phyloP scores from a whole-genome alignment of 2,113 vertebrate genomes.

The Rhinogobius similis region DNA sequence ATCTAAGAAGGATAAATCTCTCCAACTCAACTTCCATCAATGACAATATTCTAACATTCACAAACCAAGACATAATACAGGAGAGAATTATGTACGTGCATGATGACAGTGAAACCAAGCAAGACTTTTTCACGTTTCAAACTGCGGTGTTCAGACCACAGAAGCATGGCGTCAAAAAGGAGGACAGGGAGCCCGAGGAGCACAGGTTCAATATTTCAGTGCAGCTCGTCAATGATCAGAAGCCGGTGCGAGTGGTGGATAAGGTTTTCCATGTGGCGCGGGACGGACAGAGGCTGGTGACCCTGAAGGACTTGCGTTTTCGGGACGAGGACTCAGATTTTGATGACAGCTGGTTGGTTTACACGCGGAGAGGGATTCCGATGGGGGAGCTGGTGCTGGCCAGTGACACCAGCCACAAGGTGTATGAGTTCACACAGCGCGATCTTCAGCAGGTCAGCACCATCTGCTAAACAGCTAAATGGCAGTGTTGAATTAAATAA shows the following conservation, averaged over 20 bases:
- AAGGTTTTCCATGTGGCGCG: slow-evolving; percentile 83
- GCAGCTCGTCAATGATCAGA: slow-evolving; percentile 86
- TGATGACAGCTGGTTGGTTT: slow-evolving; percentile 84
- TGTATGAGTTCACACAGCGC: slow-evolving; percentile 86
- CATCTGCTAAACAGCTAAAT: background rate
- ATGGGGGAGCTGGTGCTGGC: slow-evolving; percentile 84
- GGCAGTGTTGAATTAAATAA: too few relatives aligned
- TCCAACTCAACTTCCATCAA: slow-evolving; percentile 69
- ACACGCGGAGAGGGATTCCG: slow-evolving; percentile 83
- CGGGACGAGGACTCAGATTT: slow-evolving; percentile 87
- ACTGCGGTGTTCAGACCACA: slow-evolving; percentile 56
- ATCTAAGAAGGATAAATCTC: slow-evolving; percentile 73
- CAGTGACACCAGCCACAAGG: slow-evolving; percentile 77
- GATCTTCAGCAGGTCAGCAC: slow-evolving; percentile 76
- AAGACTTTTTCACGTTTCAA: slow-evolving; percentile 80
- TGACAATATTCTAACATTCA: slow-evolving; percentile 76
- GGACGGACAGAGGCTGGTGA: slow-evolving; percentile 82
- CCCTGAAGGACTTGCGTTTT: slow-evolving; percentile 81
- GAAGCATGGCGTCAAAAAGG: slow-evolving; percentile 42
- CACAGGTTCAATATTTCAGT: slow-evolving; percentile 82
- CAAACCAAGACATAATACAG: slow-evolving; percentile 78
- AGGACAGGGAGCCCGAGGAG: slow-evolving; percentile 51
- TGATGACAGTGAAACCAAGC: slow-evolving; percentile 84
- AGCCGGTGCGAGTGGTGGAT: slow-evolving; percentile 82
- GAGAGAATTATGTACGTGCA: slow-evolving; percentile 84